Evolutionary conservation across 2,888 invertebrate genomes (phyloP).

Genomic region (Augiades crinisus): DNA sequence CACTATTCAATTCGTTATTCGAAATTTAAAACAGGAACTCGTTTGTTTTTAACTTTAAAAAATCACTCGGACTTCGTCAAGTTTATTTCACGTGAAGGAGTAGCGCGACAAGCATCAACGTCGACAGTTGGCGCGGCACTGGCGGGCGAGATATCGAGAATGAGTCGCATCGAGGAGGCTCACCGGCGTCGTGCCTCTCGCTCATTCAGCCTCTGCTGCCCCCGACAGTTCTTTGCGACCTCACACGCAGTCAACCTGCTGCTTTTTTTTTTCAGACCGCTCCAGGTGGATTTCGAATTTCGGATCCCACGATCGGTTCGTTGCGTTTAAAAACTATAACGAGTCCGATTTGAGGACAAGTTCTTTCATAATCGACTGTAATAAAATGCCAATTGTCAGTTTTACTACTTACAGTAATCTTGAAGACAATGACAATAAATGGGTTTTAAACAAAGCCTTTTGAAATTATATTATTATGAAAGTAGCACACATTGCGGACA

Average conservation of each 20-base stretch:
- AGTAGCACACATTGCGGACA: constrained; percentile 38
- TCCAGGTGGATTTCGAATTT: constrained; percentile 50
- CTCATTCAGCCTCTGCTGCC: constrained; percentile 49
- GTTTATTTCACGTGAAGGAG: constrained; percentile 39
- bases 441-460: background rate
- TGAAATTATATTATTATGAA: constrained; percentile 39
- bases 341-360: constrained; percentile 4
- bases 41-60: constrained; percentile 46
- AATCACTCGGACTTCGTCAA: constrained; percentile 54
- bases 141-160: constrained; percentile 56
- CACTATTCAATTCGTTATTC: constrained; percentile 62
- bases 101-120: constrained; percentile 50
- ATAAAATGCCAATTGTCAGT: background rate
- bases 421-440: constrained; percentile 5
- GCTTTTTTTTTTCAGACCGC: constrained; percentile 36
- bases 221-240: constrained; percentile 48
- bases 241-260: constrained; percentile 47
- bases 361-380: constrained; percentile 9
- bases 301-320: constrained; percentile 39
- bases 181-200: constrained; percentile 54
- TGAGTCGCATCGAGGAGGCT: constrained; percentile 53
- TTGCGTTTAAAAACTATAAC: constrained; percentile 17
- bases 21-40: constrained; percentile 48
- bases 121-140: constrained; percentile 69
- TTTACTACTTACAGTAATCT: too few species aligned